These are phyloP conservation scores for Trachelus tabidus DNA, from an alignment of 2,888 invertebrate genomes.

Conservation along the genomic window DNA sequence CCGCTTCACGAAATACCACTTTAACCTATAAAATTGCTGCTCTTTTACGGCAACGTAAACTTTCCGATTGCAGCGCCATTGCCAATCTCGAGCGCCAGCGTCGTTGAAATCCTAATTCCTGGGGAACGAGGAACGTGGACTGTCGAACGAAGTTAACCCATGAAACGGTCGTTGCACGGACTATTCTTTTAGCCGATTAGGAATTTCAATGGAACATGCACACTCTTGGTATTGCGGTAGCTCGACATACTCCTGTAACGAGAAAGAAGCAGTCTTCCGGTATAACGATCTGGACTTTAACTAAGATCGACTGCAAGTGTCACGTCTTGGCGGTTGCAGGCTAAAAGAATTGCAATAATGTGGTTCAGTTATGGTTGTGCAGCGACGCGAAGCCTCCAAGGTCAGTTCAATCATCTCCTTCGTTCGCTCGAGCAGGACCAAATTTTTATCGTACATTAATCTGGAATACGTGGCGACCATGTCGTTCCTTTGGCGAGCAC, in stretches of 20 bases:
- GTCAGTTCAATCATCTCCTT: conserved; percentile 53
- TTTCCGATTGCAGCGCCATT: not conserved
- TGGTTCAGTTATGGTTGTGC: conserved; percentile 40
- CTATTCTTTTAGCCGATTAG: not conserved
- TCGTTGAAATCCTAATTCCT: not conserved
- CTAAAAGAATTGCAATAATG: conserved; percentile 40
- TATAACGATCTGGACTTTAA: not conserved
- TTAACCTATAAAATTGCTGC: not conserved
- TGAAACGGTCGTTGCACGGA: not conserved
- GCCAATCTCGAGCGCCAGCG: not conserved
- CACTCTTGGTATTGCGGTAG: not conserved
- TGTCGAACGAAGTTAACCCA: not conserved
- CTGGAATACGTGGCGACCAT: conserved; percentile 23
- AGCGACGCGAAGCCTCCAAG: conserved; percentile 45
- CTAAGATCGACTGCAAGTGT: conserved; percentile 12
- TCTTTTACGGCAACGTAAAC: not conserved
- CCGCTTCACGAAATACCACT: conserved; percentile 23
- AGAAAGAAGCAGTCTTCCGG: not conserved
- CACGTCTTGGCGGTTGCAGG: conserved; percentile 27
- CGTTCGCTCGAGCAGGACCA: conserved; percentile 43
- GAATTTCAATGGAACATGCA: not conserved
- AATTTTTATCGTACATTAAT: conserved; percentile 31
- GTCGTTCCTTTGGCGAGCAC: not conserved
- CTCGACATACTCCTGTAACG: not conserved
- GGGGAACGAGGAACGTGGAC: not conserved